Conservation (phyloP, 2,113 vertebrate genomes). For the Hystrix brachyura region DNA sequence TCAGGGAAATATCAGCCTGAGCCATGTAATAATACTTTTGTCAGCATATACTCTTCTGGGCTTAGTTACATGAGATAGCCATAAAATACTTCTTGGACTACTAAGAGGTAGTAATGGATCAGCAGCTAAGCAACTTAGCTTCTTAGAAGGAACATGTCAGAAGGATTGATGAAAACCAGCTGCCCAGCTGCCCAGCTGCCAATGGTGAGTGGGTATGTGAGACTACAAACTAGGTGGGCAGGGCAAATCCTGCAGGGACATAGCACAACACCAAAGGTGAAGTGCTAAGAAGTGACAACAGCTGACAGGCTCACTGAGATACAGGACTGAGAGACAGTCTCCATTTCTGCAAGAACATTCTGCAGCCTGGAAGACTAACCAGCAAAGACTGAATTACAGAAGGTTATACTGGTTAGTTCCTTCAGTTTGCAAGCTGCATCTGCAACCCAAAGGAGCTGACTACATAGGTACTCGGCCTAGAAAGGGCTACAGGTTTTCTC, state of each 20-base stretch:
- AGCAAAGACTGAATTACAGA: not conserved
- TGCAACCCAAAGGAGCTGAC: not conserved
- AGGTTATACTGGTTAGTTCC: not conserved
- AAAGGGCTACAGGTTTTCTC: not conserved
- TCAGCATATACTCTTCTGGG: not conserved
- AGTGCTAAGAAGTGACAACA: not conserved
- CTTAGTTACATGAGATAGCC: not conserved
- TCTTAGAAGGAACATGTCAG: not conserved
- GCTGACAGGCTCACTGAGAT: not conserved
- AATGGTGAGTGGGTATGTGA: not conserved
- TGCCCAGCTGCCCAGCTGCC: not conserved
- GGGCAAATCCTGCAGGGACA: not conserved
- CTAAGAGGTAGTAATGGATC: not conserved
- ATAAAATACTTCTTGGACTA: not conserved
- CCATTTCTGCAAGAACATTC: not conserved
- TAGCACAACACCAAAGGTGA: not conserved
- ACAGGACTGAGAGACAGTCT: not conserved
- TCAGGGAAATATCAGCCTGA: not conserved
- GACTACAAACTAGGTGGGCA: not conserved
- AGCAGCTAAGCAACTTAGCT: not conserved
- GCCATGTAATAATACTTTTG: conserved; percentile 22
- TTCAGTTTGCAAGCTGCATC: not conserved
- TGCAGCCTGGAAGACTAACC: not conserved
- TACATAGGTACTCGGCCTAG: not conserved
- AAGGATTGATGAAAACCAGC: not conserved